These are phyloP conservation scores for Esperia sulphurella DNA, from an alignment of 2,888 invertebrate species.

Conservation along the genomic window DNA sequence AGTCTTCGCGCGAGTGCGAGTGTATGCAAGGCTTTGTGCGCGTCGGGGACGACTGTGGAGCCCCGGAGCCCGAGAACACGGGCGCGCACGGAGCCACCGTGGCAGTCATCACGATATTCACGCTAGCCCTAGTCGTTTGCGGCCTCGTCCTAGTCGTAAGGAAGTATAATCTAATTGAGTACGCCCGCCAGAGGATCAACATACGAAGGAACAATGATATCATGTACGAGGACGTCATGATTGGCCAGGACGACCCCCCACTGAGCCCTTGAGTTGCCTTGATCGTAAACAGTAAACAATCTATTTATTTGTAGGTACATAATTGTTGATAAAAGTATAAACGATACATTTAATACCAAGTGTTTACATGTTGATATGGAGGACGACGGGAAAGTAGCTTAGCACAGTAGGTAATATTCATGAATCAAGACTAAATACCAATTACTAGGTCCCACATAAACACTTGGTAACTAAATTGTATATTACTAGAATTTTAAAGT, in stretches of 20 bases:
- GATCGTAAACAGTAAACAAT: conserved; percentile 7
- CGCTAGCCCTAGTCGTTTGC: conserved; percentile 54
- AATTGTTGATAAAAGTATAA: conserved; percentile 1
- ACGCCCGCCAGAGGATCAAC: conserved; percentile 59
- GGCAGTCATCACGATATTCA: conserved; percentile 55
- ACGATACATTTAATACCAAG: background rate
- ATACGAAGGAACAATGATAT: conserved; percentile 59
- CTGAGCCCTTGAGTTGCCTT: conserved; percentile 52
- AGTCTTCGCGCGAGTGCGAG: conserved; percentile 37
- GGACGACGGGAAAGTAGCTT: background rate
- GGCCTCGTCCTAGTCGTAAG: conserved; percentile 63
- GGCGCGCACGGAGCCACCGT: conserved; percentile 43
- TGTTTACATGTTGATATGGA: background rate
- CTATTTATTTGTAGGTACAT: conserved; percentile 22
- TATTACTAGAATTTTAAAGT: no score
- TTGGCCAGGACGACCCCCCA: conserved; percentile 74
- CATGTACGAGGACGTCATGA: conserved; percentile 78
- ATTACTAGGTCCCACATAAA: no score
- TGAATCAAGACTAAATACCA: no score
- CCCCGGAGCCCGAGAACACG: conserved; percentile 20
- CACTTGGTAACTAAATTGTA: background rate
- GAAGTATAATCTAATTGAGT: conserved; percentile 67
- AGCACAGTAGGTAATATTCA: no score
- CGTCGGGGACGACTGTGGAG: conserved; percentile 44
- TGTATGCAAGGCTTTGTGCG: conserved; percentile 46